Evolutionary conservation across 1,140 invertebrate species (phyloP).

Genomic region (Pomacea maculata): DNA sequence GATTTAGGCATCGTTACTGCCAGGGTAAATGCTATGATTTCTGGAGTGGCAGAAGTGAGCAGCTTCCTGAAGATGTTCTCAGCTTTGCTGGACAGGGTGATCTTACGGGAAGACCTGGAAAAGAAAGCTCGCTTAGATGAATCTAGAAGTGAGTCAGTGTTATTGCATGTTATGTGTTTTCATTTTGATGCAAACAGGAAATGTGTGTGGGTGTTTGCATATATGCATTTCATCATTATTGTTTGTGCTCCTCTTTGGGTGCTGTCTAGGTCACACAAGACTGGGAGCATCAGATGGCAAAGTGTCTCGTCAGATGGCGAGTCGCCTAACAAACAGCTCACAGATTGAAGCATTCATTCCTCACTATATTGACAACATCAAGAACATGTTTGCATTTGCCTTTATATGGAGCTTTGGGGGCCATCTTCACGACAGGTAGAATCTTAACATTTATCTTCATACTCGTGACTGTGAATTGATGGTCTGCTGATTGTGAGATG

Average conservation of each 20-base stretch:
- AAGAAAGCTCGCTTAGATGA: slow-evolving; percentile 27
- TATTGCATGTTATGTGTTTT: background rate
- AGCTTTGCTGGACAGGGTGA: slow-evolving; percentile 50
- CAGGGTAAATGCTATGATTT: slow-evolving; percentile 38
- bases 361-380: slow-evolving; percentile 55
- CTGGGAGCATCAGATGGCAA: slow-evolving; percentile 1
- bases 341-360: slow-evolving; percentile 54
- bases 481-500: no score
- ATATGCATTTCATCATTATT: background rate
- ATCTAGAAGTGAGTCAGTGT: slow-evolving; percentile 14
- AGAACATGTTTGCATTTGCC: slow-evolving; percentile 61
- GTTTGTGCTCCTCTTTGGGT: background rate
- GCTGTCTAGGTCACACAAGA: background rate
- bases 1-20: slow-evolving; percentile 38
- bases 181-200: slow-evolving; percentile 1
- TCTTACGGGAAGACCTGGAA: slow-evolving; percentile 53
- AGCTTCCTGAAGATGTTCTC: slow-evolving; percentile 57
- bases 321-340: slow-evolving; percentile 53
- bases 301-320: slow-evolving; percentile 37
- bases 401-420: slow-evolving; percentile 64
- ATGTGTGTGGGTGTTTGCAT: slow-evolving; percentile 9
- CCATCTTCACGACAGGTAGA: slow-evolving; percentile 61
- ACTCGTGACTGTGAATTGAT: no score
- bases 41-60: slow-evolving; percentile 57
- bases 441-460: no score